A percentile compares a stretch with the other conserved stretches of the same genome.
Evolutionary conservation across 2,797 vertebrate genomes (phyloP).

Genomic region (Sebastes goodei): DNA sequence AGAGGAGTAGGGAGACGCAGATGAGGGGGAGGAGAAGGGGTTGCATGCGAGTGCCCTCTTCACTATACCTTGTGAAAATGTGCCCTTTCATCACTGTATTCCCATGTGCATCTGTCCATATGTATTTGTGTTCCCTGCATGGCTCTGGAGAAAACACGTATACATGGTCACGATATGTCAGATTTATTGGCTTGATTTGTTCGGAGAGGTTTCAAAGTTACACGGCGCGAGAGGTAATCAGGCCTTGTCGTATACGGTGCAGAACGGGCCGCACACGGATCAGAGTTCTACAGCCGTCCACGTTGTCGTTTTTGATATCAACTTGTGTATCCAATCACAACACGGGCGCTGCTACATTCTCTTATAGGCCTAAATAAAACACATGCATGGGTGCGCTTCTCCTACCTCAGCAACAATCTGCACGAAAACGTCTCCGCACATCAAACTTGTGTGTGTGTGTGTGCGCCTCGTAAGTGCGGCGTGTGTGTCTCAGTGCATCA

Average conservation of each 20-base stretch:
- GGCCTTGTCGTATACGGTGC: slow-evolving; percentile 5
- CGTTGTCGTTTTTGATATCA: slow-evolving; percentile 38
- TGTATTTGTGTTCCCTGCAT: slow-evolving; percentile 39
- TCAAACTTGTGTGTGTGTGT: slow-evolving; percentile 49
- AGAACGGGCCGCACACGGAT: background rate
- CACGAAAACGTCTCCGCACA: slow-evolving; percentile 56
- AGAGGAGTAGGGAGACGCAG: slow-evolving; percentile 30
- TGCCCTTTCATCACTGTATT: slow-evolving; percentile 63
- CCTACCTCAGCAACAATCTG: slow-evolving; percentile 72
- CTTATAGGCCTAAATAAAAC: slow-evolving; percentile 47
- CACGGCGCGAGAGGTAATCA: slow-evolving; percentile 8
- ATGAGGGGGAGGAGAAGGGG: background rate
- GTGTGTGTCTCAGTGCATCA: slow-evolving; percentile 76
- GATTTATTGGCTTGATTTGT: slow-evolving; percentile 17
- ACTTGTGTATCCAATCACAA: slow-evolving; percentile 24
- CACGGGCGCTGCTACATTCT: slow-evolving; percentile 21
- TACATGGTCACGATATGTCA: slow-evolving; percentile 36
- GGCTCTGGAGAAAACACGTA: slow-evolving; percentile 8
- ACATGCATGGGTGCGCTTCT: slow-evolving; percentile 59
- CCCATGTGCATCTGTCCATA: slow-evolving; percentile 56
- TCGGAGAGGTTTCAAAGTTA: slow-evolving; percentile 27
- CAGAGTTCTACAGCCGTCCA: background rate
- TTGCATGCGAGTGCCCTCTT: slow-evolving; percentile 52
- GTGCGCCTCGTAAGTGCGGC: background rate
- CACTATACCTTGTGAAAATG: slow-evolving; percentile 62